Evolutionary conservation across 1,140 invertebrate genomes (phyloP).

Genomic region (Drosophila lowei): DNA sequence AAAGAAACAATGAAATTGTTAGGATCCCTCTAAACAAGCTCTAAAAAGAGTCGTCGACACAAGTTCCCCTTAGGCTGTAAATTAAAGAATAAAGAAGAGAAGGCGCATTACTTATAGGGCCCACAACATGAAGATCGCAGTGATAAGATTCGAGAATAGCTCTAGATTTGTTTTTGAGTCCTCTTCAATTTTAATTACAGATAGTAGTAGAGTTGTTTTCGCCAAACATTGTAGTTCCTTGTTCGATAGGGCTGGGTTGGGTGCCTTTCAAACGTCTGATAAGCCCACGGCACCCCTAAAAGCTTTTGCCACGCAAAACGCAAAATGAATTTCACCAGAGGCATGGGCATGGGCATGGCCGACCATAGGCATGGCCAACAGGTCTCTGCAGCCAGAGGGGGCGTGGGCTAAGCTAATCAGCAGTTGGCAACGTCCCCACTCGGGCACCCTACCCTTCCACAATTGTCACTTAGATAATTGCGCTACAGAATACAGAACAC

Average conservation of each 20-base stretch:
- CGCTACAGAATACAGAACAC: background rate
- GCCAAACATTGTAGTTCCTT: constrained; percentile 27
- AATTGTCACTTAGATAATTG: constrained; percentile 52
- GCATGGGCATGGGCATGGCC: constrained; percentile 35
- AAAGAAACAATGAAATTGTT: constrained; percentile 83
- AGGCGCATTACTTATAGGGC: constrained; percentile 54
- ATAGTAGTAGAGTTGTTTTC: constrained; percentile 25
- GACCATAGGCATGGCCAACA: constrained; percentile 25
- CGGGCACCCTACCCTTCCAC: background rate
- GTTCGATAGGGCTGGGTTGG: constrained; percentile 22
- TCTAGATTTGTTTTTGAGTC: constrained; percentile 1
- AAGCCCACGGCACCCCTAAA: constrained; percentile 22
- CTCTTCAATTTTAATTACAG: constrained; percentile 37
- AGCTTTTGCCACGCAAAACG: constrained; percentile 38
- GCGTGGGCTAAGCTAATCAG: constrained; percentile 49
- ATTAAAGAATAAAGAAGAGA: constrained; percentile 32
- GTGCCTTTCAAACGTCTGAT: constrained; percentile 15
- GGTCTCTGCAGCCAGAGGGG: constrained; percentile 15
- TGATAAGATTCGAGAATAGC: background rate
- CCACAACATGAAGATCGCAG: constrained; percentile 11
- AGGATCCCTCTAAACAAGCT: constrained; percentile 81
- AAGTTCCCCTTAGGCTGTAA: constrained; percentile 82
- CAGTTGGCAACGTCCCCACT: constrained; percentile 30
- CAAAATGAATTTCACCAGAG: constrained; percentile 67
- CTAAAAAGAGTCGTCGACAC: constrained; percentile 81